Conservation (phyloP, 2,113 vertebrate genomes). For the Grallaria varia region DNA sequence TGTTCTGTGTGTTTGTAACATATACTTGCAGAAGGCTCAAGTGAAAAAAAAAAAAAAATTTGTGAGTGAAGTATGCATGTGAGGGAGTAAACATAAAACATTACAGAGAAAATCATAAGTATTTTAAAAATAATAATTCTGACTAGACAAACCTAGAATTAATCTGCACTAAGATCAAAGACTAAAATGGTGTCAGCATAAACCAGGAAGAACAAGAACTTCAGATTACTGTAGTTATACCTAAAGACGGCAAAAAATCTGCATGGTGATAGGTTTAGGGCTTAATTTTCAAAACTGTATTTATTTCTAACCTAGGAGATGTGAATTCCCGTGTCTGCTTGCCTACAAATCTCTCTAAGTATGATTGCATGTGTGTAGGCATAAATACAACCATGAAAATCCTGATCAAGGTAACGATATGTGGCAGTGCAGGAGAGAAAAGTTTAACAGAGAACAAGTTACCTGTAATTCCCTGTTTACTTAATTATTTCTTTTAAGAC, state of each 20-base stretch:
- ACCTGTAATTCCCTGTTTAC: background rate
- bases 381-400: background rate
- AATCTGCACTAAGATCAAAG: background rate
- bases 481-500: background rate
- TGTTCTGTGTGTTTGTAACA: background rate
- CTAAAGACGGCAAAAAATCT: background rate
- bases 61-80: accelerated
- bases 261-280: background rate
- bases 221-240: background rate
- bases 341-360: background rate
- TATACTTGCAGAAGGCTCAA: background rate
- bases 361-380: background rate
- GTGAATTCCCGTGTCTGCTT: background rate
- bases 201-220: background rate
- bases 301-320: background rate
- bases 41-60: background rate
- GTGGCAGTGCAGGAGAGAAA: background rate
- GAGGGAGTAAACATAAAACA: background rate
- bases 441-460: background rate
- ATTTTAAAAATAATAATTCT: background rate
- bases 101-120: background rate
- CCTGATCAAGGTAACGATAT: background rate
- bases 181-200: background rate
- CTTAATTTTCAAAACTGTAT: background rate
- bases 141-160: background rate